A percentile compares a stretch with the other conserved stretches of the same genome.
These are phyloP conservation scores for Poeciliopsis turneri DNA, from an alignment of 2,797 vertebrate species.

Conservation along the genomic window DNA sequence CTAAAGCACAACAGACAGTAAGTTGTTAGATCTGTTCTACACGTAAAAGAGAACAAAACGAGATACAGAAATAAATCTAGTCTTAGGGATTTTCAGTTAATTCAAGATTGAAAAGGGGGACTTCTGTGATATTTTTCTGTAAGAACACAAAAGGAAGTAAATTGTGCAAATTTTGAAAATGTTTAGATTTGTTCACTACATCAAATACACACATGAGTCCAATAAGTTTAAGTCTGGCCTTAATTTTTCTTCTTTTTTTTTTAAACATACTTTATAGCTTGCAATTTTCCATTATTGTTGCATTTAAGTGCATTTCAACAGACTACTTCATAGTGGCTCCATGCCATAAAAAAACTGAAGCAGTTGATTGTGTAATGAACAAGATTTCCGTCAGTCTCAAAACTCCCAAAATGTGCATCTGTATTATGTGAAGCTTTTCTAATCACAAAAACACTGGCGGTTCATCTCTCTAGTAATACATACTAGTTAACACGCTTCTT, in stretches of 20 bases:
- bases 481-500: constrained; percentile 14
- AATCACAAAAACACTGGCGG: constrained; percentile 12
- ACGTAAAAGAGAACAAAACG: background rate
- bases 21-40: background rate
- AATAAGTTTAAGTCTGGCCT: background rate
- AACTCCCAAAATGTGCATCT: background rate
- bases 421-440: background rate
- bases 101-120: background rate
- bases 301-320: background rate
- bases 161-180: background rate
- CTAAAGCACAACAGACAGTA: background rate
- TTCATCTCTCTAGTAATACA: constrained; percentile 37
- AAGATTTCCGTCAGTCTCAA: background rate
- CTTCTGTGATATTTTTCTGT: background rate
- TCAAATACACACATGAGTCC: background rate
- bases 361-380: background rate
- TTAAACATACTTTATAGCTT: background rate
- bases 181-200: background rate
- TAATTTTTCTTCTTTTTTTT: no score
- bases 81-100: background rate
- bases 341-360: background rate
- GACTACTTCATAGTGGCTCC: no score
- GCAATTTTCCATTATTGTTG: no score
- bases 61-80: background rate
- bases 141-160: background rate